Evolutionary conservation across 2,888 invertebrate species (phyloP), one percentile per base, ranked within the genome.

Genomic region (Acrocera orbiculus): DNA sequence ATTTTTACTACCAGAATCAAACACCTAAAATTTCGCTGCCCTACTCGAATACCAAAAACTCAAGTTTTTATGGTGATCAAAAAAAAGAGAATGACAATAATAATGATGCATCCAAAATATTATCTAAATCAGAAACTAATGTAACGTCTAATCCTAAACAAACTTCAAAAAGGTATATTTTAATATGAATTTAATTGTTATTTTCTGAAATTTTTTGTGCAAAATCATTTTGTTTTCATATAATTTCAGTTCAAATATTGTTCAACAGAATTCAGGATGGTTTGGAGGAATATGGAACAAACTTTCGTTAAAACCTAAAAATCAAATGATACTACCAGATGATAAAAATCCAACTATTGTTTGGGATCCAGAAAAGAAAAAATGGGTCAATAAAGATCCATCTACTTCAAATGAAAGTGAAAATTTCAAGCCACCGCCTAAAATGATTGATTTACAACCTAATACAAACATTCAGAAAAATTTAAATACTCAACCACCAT

Each of bases 311-410:
- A 78, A 80, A 46, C 76, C 82, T 27, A 86, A 83, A 62, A 90
- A 89, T 67, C 89, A 90, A 67, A 90, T 90, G 87, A 89, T 82
- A 52, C 66, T 93, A 46, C 92, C 93, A 2, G 90, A 92, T 62
- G 92, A 93, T 62, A 89, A 79, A 58, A 81, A 92, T 64, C 89
- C 87, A 41, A 65, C 80, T 42, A 92, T 92, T 66, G 81, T 92
- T 34, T 93, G 90, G 90, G 89, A 92, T 64, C 67, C 76, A 36
- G 74, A 74, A n/a, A 72, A 69, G 49, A 82, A 89, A 54, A 71
- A 73, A 45, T 93, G 92, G 92, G 69, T 74, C 31, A 83, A 92
- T 62, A 70, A 73, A 27, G 83, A 83, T 53, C n/a, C n/a, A n/a
- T 78, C 70, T 17, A 76, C 73, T 41, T 73, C 65, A 5, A 70